Percentiles rank a stretch among this genome's conserved stretches.
phyloP scores from a whole-genome alignment of 2,888 invertebrate genomes.

The Aporophyla nigra region DNA sequence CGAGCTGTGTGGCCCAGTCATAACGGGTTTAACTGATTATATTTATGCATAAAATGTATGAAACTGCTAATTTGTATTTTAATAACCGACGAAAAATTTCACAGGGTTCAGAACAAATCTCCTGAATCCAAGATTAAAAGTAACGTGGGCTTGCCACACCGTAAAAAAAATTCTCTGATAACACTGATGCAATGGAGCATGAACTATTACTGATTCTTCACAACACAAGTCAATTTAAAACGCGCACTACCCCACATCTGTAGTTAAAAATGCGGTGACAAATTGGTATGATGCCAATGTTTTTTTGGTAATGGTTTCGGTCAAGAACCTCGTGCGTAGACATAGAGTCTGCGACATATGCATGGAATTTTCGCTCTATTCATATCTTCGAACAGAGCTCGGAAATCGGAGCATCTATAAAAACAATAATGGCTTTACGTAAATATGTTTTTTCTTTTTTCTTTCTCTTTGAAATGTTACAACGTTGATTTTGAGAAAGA shows the following conservation, averaged over 20 bases:
- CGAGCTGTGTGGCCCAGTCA: too few relatives aligned
- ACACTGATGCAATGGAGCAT: not conserved
- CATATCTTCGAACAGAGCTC: constrained; percentile 45
- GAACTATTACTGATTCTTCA: not conserved
- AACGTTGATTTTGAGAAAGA: not conserved
- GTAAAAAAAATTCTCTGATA: not conserved
- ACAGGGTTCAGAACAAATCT: too few relatives aligned
- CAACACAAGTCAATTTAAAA: constrained; percentile 27
- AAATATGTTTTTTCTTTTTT: constrained; percentile 16
- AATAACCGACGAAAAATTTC: too few relatives aligned
- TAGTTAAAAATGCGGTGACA: constrained; percentile 58
- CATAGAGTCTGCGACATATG: constrained; percentile 64
- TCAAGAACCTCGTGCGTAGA: constrained; percentile 71
- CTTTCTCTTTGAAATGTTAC: constrained; percentile 15
- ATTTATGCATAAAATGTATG: too few relatives aligned
- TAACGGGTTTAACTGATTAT: too few relatives aligned
- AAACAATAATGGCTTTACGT: constrained; percentile 48
- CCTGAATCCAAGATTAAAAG: too few relatives aligned
- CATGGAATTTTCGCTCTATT: constrained; percentile 52
- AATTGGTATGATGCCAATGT: constrained; percentile 71
- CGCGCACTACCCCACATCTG: constrained; percentile 49
- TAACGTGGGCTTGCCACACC: too few relatives aligned
- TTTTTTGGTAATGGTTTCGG: constrained; percentile 67
- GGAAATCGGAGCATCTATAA: constrained; percentile 50
- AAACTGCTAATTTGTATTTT: too few relatives aligned